Evolutionary conservation across 2,797 vertebrate species (phyloP).

Genomic region (Limosa lapponica): DNA sequence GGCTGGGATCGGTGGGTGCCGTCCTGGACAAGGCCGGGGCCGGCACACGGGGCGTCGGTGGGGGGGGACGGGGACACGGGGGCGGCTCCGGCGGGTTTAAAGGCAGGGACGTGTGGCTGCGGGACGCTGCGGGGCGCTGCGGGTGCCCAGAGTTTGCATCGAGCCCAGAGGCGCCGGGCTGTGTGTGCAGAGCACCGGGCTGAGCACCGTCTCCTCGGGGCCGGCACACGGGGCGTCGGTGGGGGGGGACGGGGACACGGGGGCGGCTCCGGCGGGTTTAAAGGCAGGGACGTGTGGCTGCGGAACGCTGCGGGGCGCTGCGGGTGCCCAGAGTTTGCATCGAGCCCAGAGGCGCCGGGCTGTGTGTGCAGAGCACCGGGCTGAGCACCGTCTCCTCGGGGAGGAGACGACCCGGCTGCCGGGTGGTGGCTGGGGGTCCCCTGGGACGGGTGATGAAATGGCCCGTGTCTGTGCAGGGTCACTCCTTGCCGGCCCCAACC

Average conservation of each 20-base stretch:
- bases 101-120: accelerated
- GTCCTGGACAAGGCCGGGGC: too few species aligned
- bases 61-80: not conserved
- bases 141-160: too few species aligned
- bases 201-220: too few species aligned
- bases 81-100: accelerated
- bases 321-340: accelerated
- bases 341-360: not conserved
- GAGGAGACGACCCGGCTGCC: not conserved
- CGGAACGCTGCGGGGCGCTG: accelerated
- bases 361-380: not conserved
- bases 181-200: too few species aligned
- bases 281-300: accelerated
- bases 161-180: too few species aligned
- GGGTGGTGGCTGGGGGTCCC: not conserved
- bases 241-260: not conserved
- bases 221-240: not conserved
- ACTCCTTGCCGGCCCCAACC: not conserved
- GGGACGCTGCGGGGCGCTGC: too few species aligned
- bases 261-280: not conserved
- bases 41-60: not conserved
- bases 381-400: not conserved
- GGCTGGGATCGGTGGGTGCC: accelerated
- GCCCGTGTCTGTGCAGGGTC: not conserved
- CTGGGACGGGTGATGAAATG: not conserved